These are phyloP conservation scores for Carlito syrichta DNA, from an alignment of 2,113 vertebrate genomes.

Conservation along the genomic window DNA sequence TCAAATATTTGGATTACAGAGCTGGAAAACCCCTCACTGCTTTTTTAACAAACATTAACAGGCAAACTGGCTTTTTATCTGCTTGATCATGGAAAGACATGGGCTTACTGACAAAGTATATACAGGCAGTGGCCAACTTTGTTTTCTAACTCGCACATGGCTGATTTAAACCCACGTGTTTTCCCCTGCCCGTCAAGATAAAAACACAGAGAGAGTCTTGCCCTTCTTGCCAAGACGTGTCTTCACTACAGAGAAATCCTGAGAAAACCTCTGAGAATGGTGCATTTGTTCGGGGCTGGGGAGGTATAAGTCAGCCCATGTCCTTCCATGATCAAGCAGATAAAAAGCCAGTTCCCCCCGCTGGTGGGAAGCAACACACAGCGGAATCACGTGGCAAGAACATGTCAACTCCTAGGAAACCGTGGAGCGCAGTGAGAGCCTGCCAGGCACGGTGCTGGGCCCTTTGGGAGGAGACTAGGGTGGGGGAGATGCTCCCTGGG, in stretches of 20 bases:
- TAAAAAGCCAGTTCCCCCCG: constrained; percentile 7
- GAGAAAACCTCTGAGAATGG: neutral
- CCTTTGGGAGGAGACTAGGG: neutral
- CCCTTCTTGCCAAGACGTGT: neutral
- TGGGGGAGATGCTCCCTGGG: neutral
- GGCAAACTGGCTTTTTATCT: constrained; percentile 24
- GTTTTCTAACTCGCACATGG: neutral
- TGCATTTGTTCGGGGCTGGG: neutral
- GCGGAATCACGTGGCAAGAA: neutral
- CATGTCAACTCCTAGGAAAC: neutral
- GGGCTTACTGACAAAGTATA: neutral
- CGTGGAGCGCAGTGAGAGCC: neutral
- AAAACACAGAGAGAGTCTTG: neutral
- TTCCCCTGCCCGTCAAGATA: neutral
- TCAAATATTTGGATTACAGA: neutral
- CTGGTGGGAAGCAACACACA: neutral
- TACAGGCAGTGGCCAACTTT: neutral
- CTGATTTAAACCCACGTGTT: neutral
- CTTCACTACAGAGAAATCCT: neutral
- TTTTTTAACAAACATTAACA: neutral
- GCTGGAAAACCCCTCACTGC: neutral
- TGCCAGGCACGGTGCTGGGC: neutral
- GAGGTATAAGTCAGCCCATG: neutral
- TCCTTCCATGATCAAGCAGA: neutral
- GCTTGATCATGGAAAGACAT: neutral